phyloP scores from a whole-genome alignment of 2,113 vertebrate species.

The Lamprotornis superbus region DNA sequence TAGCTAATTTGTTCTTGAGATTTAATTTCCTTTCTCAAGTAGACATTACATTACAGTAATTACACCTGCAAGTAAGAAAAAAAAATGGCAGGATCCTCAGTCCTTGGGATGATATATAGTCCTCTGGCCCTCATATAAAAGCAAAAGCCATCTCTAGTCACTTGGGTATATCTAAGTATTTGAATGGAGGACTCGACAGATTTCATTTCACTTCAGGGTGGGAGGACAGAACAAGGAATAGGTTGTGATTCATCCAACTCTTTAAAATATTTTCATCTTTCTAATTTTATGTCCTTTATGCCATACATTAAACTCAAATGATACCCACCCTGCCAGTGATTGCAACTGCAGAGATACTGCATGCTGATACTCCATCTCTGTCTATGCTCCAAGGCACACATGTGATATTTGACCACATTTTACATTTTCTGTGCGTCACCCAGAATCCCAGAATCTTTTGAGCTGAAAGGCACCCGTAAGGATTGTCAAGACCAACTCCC shows the following conservation, averaged over 20 bases:
- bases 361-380: neutral
- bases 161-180: neutral
- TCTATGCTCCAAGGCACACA: neutral
- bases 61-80: neutral
- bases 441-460: neutral
- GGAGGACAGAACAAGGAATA: neutral
- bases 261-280: neutral
- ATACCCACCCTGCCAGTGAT: neutral
- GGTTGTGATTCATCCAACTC: constrained; percentile 1
- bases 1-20: constrained; percentile 1
- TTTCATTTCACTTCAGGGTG: neutral
- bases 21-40: neutral
- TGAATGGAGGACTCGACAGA: neutral
- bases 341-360: neutral
- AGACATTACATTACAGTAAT: neutral
- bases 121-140: neutral
- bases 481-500: neutral
- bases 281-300: neutral
- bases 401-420: neutral
- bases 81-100: neutral
- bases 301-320: neutral
- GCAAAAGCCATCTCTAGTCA: neutral
- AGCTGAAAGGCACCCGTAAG: neutral
- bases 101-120: neutral
- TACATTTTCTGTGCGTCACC: neutral